Percentiles rank a stretch among this genome's conserved stretches.
These are phyloP conservation scores for Disparrhopalites patrizii DNA, from an alignment of 2,888 invertebrate genomes.

Conservation along the genomic window DNA sequence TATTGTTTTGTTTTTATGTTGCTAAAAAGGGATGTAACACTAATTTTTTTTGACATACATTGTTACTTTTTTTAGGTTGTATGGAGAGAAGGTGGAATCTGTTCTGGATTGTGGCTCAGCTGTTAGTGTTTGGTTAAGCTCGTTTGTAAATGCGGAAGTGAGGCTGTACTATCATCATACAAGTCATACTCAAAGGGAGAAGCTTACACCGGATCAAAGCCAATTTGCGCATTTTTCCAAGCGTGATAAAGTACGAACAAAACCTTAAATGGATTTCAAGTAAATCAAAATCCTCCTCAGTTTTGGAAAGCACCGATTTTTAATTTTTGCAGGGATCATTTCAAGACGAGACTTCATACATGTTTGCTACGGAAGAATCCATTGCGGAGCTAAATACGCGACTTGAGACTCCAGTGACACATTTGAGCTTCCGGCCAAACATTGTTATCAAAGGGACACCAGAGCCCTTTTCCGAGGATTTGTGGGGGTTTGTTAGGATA, in stretches of 20 bases:
- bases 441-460: slow-evolving; percentile 32
- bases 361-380: slow-evolving; percentile 42
- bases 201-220: slow-evolving; percentile 6
- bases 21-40: neutral
- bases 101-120: slow-evolving; percentile 37
- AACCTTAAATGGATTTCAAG: neutral
- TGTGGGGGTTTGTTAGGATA: slow-evolving; percentile 38
- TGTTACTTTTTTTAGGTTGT: slow-evolving; percentile 25
- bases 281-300: neutral
- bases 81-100: slow-evolving; percentile 28
- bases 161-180: slow-evolving; percentile 30
- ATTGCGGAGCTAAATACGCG: slow-evolving; percentile 34
- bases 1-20: no score
- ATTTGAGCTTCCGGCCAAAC: slow-evolving; percentile 35
- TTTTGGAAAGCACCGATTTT: neutral
- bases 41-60: neutral
- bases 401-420: slow-evolving; percentile 28
- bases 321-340: slow-evolving; percentile 35
- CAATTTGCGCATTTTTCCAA: slow-evolving; percentile 27
- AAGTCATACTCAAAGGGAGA: slow-evolving; percentile 27
- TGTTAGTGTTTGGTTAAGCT: slow-evolving; percentile 31
- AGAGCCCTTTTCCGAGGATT: slow-evolving; percentile 42
- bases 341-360: slow-evolving; percentile 45
- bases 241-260: slow-evolving; percentile 37
- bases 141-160: slow-evolving; percentile 18